Percentiles rank a stretch among this genome's conserved stretches.
Conservation (phyloP, 2,113 vertebrate species). For the Halichoerus grypus region DNA sequence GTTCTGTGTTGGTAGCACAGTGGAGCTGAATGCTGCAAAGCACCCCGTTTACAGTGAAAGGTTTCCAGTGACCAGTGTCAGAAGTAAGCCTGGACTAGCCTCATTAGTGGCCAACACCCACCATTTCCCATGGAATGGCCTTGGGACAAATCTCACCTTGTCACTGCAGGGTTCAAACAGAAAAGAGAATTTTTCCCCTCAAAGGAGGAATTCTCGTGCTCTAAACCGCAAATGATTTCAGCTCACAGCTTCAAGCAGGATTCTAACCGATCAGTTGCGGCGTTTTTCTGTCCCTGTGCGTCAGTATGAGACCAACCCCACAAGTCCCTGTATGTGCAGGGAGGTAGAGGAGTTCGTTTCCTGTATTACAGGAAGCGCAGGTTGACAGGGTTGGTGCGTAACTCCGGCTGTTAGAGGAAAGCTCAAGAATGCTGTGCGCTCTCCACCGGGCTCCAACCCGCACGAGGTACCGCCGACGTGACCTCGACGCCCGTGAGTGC, state of each 20-base stretch:
- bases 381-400: background rate
- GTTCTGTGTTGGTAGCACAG: constrained; percentile 21
- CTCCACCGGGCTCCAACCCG: background rate
- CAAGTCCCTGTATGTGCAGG: background rate
- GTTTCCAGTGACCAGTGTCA: constrained; percentile 45
- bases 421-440: background rate
- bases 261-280: background rate
- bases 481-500: background rate
- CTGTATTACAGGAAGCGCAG: background rate
- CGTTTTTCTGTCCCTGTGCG: background rate
- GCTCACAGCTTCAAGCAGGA: background rate
- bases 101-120: background rate
- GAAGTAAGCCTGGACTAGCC: constrained; percentile 6
- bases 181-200: background rate
- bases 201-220: background rate
- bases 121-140: background rate
- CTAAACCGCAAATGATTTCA: background rate
- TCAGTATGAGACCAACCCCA: background rate
- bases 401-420: background rate
- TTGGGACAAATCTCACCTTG: constrained; percentile 4
- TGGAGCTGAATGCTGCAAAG: constrained; percentile 30
- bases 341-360: background rate
- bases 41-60: constrained; percentile 38
- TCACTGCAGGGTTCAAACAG: background rate
- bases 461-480: background rate